These are phyloP conservation scores for Garrulus glandarius DNA, from an alignment of 2,797 vertebrate genomes.

Conservation along the genomic window DNA sequence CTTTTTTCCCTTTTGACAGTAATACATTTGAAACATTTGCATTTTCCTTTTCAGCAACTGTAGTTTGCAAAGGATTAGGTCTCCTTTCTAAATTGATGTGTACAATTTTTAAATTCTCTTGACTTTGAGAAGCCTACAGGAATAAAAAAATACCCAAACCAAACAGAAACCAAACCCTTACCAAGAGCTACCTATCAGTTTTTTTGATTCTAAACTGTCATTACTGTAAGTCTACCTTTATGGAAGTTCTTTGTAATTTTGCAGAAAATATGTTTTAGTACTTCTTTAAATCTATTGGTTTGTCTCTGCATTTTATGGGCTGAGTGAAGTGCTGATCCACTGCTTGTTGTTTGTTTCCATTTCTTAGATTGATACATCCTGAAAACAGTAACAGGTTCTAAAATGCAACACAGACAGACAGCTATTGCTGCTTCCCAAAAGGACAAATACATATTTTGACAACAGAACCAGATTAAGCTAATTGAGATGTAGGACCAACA, in stretches of 20 bases:
- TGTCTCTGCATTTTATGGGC: not conserved
- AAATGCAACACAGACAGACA: not conserved
- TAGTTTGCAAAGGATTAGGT: not conserved
- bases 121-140: not conserved
- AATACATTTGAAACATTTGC: not conserved
- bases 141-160: not conserved
- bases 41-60: not conserved
- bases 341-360: not conserved
- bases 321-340: not conserved
- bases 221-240: not conserved
- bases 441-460: not conserved
- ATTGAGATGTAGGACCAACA: not conserved
- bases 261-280: not conserved
- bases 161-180: rapidly evolving
- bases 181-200: not conserved
- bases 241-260: not conserved
- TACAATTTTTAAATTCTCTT: not conserved
- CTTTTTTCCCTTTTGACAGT: not conserved
- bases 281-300: not conserved
- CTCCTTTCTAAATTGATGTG: not conserved
- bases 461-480: not conserved
- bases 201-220: not conserved
- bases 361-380: not conserved
- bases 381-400: not conserved
- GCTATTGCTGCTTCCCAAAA: not conserved